A percentile compares a stretch with the other conserved stretches of the same genome.
These are phyloP conservation scores for Pica pica DNA, from an alignment of 2,113 vertebrate species.

Conservation along the genomic window DNA sequence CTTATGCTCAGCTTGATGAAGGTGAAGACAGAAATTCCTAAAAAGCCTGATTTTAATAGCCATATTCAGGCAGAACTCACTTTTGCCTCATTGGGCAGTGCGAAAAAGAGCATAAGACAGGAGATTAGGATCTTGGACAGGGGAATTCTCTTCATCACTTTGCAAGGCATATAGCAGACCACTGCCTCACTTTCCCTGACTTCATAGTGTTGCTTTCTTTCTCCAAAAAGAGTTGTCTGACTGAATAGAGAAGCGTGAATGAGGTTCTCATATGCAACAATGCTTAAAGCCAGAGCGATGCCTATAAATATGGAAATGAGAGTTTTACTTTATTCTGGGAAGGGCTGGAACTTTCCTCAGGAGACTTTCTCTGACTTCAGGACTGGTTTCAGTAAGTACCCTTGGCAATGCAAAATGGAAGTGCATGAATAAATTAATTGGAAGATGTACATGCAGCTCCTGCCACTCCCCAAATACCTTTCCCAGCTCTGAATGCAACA, in stretches of 20 bases:
- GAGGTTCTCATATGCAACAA: background rate
- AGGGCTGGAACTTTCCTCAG: background rate
- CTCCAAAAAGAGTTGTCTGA: background rate
- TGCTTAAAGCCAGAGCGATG: background rate
- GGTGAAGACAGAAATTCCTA: conserved; percentile 29
- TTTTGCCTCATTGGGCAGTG: background rate
- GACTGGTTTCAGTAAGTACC: background rate
- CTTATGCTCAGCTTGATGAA: conserved; percentile 21
- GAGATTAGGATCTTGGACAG: background rate
- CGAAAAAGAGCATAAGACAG: background rate
- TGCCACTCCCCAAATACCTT: conserved; percentile 55
- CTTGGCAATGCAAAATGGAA: background rate
- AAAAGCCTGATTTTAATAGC: background rate
- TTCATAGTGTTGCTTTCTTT: background rate
- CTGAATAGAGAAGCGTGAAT: background rate
- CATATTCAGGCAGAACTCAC: background rate
- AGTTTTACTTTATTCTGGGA: conserved; percentile 5
- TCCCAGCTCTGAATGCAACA: conserved; percentile 50
- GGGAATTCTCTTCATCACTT: background rate
- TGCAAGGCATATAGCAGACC: background rate
- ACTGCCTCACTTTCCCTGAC: conserved; percentile 9
- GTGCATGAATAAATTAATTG: conserved; percentile 30
- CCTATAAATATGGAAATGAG: conserved; percentile 19
- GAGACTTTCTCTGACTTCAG: conserved; percentile 34
- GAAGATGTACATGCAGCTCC: conserved; percentile 33